These are phyloP conservation scores for Metaphire vulgaris DNA, from an alignment of 1,140 invertebrate genomes.

Conservation along the genomic window DNA sequence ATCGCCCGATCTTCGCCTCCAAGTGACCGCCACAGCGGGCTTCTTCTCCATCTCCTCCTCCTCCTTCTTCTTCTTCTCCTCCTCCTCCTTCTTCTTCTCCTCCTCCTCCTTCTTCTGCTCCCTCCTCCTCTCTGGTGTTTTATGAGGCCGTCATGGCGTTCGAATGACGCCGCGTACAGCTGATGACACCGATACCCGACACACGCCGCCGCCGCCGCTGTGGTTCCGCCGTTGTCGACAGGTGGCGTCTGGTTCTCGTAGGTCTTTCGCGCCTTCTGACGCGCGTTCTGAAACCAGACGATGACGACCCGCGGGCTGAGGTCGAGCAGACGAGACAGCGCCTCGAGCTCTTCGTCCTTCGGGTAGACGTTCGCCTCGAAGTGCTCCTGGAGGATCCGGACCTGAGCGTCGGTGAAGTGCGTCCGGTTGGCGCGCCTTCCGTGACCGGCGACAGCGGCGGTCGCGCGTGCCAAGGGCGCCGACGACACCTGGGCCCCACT, in stretches of 20 bases:
- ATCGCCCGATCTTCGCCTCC: no score
- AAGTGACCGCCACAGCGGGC: no score
- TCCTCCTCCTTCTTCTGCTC: no score
- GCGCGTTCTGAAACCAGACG: constrained; percentile 98
- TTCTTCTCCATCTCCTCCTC: no score
- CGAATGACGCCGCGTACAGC: constrained; percentile 95
- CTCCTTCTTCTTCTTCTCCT: no score
- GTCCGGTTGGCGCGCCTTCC: constrained; percentile 97
- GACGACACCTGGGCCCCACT: no score
- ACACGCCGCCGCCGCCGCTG: no score
- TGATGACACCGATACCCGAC: constrained; percentile 99
- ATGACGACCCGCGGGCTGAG: constrained; percentile 85
- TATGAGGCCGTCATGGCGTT: constrained; percentile 96
- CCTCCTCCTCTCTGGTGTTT: constrained; percentile 98
- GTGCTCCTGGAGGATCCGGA: constrained; percentile 96
- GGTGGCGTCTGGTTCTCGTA: constrained; percentile 58
- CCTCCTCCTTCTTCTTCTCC: no score
- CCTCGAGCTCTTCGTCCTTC: constrained; percentile 98
- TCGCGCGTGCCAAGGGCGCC: no score
- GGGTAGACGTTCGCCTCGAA: constrained; percentile 99
- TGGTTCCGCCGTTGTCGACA: background rate
- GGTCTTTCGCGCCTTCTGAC: constrained; percentile 82
- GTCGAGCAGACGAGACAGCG: constrained; percentile 87
- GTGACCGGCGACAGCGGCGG: constrained; percentile 39
- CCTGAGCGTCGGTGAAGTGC: constrained; percentile 93